Evolutionary conservation across 2,113 vertebrate species (phyloP).

Genomic region (Eulemur rufifrons): DNA sequence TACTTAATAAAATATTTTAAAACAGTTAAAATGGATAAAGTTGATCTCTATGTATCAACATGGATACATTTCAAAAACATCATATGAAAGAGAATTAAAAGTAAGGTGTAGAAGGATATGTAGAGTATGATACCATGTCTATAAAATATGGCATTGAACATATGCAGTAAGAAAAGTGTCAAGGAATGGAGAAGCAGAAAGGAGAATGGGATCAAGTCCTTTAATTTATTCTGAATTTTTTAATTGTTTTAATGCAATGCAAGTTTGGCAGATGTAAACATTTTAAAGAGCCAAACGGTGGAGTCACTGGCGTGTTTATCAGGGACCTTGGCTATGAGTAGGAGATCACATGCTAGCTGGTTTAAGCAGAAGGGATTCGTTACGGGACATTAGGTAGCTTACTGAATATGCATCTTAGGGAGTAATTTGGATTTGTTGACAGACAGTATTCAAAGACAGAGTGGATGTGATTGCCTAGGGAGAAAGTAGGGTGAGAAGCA

Average conservation of each 20-base stretch:
- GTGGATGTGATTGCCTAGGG: neutral
- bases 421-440: neutral
- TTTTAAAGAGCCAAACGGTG: neutral
- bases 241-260: neutral
- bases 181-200: neutral
- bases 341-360: neutral
- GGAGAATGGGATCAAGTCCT: neutral
- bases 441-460: neutral
- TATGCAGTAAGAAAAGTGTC: neutral
- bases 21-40: neutral
- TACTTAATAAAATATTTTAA: neutral
- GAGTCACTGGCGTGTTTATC: neutral
- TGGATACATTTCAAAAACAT: neutral
- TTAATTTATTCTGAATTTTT: neutral
- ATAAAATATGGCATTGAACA: neutral
- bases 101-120: neutral
- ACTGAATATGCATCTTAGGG: neutral
- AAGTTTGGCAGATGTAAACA: neutral
- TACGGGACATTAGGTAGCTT: neutral
- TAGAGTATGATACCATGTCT: neutral
- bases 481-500: neutral
- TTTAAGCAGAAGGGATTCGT: neutral
- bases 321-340: neutral
- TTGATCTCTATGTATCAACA: neutral
- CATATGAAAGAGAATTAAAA: neutral